A percentile compares a stretch with the other conserved stretches of the same genome.
Conservation (phyloP, 2,113 vertebrate species). For the Sus scrofa region DNA sequence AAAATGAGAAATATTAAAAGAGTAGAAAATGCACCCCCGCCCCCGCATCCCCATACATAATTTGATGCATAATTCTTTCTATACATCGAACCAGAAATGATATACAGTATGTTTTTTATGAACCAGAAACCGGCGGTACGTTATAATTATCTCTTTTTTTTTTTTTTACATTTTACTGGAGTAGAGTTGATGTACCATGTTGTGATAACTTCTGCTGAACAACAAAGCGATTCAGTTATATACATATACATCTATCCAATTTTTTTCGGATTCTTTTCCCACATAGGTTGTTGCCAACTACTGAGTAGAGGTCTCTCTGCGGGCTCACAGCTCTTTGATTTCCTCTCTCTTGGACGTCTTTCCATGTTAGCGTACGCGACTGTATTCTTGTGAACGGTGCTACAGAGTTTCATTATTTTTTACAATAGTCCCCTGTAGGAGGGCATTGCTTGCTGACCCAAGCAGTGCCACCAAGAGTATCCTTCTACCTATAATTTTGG, state of each 20-base stretch:
- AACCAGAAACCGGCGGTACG: neutral
- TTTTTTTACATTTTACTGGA: no score
- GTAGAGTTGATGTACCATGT: no score
- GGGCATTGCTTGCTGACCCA: neutral
- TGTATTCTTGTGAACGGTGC: neutral
- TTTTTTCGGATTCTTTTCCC: no score
- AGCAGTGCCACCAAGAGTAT: neutral
- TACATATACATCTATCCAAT: no score
- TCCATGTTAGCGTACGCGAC: neutral
- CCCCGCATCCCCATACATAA: neutral
- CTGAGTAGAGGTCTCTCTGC: no score
- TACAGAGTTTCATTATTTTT: neutral
- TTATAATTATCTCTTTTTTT: neutral
- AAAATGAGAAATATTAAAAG: neutral
- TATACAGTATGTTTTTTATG: fast-evolving
- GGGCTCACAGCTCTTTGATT: no score
- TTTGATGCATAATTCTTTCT: neutral
- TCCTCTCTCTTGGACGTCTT: fast-evolving
- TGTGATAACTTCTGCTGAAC: no score
- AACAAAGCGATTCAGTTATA: no score
- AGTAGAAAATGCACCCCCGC: neutral
- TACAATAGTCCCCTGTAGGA: neutral
- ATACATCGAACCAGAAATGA: neutral
- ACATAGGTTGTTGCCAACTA: no score
- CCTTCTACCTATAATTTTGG: neutral